Percentiles rank a stretch among this genome's conserved stretches.
phyloP scores from a whole-genome alignment of 2,888 invertebrate species.

The Arge pagana region DNA sequence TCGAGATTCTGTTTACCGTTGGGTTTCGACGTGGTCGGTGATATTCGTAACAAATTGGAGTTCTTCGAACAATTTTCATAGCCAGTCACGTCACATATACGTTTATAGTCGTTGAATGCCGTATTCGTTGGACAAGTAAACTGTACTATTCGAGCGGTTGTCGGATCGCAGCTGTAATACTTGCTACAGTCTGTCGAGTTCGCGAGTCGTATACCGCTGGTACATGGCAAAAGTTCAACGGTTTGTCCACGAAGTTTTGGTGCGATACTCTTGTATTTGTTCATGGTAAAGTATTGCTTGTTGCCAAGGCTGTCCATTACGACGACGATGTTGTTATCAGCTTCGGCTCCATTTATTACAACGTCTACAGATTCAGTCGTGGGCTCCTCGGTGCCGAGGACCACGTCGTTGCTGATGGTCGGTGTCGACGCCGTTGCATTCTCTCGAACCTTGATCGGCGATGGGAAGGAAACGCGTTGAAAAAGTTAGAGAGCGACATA shows the following conservation, averaged over 20 bases:
- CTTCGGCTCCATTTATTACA: slow-evolving; percentile 24
- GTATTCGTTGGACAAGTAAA: slow-evolving; percentile 60
- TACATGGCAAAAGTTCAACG: slow-evolving; percentile 56
- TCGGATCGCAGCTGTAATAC: slow-evolving; percentile 60
- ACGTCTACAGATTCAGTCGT: slow-evolving; percentile 14
- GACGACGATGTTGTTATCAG: slow-evolving; percentile 35
- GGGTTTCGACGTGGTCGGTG: slow-evolving; percentile 7
- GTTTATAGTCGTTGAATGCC: slow-evolving; percentile 58
- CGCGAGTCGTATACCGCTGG: slow-evolving; percentile 56
- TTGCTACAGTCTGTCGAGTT: slow-evolving; percentile 60
- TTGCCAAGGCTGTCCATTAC: slow-evolving; percentile 39
- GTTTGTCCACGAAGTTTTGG: slow-evolving; percentile 31
- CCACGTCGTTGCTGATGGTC: not conserved
- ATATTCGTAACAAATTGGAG: slow-evolving; percentile 44
- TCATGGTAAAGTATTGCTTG: slow-evolving; percentile 41
- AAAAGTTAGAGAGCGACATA: too few relatives aligned
- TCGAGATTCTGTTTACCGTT: slow-evolving; percentile 5
- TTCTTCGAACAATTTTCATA: slow-evolving; percentile 53
- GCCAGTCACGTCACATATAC: slow-evolving; percentile 58
- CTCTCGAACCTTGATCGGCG: not conserved
- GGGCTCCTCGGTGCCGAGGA: not conserved
- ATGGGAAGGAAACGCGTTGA: too few relatives aligned
- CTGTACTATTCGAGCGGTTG: slow-evolving; percentile 54
- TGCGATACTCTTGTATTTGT: slow-evolving; percentile 37
- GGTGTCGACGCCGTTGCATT: not conserved